Evolutionary conservation across 2,888 invertebrate genomes (phyloP).

Genomic region (Aspidiotus destructor): DNA sequence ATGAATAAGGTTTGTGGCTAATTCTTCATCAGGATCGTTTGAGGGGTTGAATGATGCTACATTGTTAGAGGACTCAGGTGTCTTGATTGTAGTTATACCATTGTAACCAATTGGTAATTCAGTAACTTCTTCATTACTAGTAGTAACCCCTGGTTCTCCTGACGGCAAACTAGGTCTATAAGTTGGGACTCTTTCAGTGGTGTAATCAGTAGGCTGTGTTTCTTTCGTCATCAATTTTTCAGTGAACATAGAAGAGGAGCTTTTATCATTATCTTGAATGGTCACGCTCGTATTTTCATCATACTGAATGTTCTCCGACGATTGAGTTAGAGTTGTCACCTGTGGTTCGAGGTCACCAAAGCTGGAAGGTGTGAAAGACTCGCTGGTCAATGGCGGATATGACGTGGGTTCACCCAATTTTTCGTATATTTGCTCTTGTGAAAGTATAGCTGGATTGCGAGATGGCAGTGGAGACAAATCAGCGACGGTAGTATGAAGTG

Average conservation of each 20-base stretch:
- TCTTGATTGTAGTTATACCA: background rate
- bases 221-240: too few relatives aligned
- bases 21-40: too few relatives aligned
- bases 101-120: background rate
- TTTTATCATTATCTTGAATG: background rate
- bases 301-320: constrained; percentile 15
- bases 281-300: background rate
- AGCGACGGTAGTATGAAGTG: background rate
- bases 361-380: background rate
- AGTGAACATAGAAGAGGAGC: too few relatives aligned
- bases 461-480: constrained; percentile 11
- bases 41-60: too few relatives aligned
- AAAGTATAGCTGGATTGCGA: constrained; percentile 26
- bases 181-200: too few relatives aligned
- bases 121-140: background rate
- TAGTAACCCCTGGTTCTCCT: background rate
- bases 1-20: too few relatives aligned
- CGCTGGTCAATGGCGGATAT: constrained; percentile 3
- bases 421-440: constrained; percentile 35
- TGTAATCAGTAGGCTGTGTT: too few relatives aligned
- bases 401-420: constrained; percentile 33
- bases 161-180: background rate
- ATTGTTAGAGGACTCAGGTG: too few relatives aligned
- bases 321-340: background rate
- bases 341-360: background rate